Percentiles rank a stretch among this genome's conserved stretches.
Conservation (phyloP, 2,113 vertebrate species). For the Saguinus midas region DNA sequence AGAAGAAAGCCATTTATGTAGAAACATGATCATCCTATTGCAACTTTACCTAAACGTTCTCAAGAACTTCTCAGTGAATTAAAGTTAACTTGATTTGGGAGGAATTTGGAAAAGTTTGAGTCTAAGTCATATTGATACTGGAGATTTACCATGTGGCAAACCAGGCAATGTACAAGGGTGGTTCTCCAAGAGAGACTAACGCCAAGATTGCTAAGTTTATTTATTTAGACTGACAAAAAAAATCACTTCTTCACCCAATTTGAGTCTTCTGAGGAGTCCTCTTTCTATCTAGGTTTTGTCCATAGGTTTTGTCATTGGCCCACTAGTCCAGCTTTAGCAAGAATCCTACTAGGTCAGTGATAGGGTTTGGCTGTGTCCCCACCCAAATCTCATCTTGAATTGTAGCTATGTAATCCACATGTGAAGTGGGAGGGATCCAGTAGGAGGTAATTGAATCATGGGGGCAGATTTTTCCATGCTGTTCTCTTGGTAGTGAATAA, state of each 20-base stretch:
- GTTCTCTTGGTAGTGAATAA: no score
- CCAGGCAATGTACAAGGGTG: background rate
- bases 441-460: no score
- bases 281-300: background rate
- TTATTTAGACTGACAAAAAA: background rate
- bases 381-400: no score
- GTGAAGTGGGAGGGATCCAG: no score
- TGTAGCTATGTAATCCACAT: no score
- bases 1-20: background rate
- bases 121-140: background rate
- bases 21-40: background rate
- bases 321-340: background rate
- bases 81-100: background rate
- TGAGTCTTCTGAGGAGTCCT: background rate
- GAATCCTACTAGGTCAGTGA: background rate
- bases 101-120: background rate
- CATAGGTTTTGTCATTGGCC: background rate
- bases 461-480: no score
- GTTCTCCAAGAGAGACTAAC: background rate
- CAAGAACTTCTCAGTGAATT: background rate
- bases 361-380: no score
- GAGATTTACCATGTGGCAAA: background rate
- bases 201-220: background rate
- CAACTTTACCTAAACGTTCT: background rate
- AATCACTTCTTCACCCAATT: background rate